A percentile compares a stretch with the other conserved stretches of the same genome.
Evolutionary conservation across 2,113 vertebrate genomes (phyloP).

Genomic region (Heptranchias perlo): DNA sequence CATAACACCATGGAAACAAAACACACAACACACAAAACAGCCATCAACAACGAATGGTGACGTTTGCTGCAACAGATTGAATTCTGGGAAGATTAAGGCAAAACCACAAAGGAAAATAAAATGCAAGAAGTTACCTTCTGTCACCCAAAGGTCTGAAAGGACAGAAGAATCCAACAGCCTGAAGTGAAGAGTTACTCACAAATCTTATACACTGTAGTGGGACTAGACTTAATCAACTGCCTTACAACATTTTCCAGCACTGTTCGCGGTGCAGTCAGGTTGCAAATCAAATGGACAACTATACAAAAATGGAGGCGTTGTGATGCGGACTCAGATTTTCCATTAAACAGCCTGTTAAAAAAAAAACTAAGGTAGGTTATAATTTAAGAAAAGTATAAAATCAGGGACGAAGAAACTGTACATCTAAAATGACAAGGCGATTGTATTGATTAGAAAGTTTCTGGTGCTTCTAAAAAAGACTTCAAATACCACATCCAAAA

Average conservation of each 20-base stretch:
- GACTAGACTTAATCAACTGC: background rate
- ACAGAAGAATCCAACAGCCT: background rate
- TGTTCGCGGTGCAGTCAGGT: background rate
- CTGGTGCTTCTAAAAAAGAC: background rate
- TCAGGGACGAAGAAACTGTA: background rate
- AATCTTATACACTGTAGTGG: background rate
- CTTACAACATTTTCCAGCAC: background rate
- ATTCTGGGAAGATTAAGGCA: background rate
- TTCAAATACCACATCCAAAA: background rate
- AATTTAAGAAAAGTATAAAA: background rate
- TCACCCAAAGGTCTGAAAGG: background rate
- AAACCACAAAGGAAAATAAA: background rate
- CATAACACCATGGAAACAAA: background rate
- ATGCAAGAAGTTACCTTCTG: background rate
- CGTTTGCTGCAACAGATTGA: background rate
- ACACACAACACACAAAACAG: background rate
- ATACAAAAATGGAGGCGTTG: background rate
- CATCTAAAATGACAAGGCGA: background rate
- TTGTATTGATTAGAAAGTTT: background rate
- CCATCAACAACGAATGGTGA: background rate
- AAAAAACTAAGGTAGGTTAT: too few relatives aligned
- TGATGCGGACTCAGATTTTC: background rate
- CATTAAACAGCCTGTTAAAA: background rate
- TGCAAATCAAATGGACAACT: background rate
- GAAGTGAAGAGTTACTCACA: background rate